Conservation (phyloP, 2,113 vertebrate genomes). For the Pseudorhombus dupliciocellatus region DNA sequence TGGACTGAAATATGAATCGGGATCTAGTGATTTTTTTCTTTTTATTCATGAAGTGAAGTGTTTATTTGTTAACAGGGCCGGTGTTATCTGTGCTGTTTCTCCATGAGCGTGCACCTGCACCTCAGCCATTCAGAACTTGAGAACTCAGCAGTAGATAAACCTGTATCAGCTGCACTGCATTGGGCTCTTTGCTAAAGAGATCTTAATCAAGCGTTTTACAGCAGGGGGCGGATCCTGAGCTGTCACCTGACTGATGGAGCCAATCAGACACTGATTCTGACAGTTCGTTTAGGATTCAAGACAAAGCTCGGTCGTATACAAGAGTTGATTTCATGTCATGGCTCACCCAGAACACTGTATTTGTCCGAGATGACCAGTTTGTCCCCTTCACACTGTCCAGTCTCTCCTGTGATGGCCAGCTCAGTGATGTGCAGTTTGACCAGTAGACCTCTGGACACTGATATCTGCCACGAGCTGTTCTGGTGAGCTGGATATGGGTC, state of each 20-base stretch:
- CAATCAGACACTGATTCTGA: no score
- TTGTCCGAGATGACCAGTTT: constrained; percentile 69
- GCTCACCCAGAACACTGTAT: constrained; percentile 75
- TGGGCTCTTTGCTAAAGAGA: constrained; percentile 46
- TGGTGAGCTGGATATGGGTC: constrained; percentile 76
- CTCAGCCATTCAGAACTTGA: constrained; percentile 57
- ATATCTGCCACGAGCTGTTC: constrained; percentile 76
- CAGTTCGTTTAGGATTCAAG: background rate
- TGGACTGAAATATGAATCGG: no score
- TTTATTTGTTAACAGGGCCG: background rate
- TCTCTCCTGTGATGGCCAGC: constrained; percentile 74
- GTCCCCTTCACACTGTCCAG: constrained; percentile 75
- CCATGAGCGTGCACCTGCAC: constrained; percentile 14
- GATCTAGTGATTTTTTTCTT: no score
- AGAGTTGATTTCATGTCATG: background rate
- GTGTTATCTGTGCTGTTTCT: constrained; percentile 7
- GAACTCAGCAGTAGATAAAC: constrained; percentile 63
- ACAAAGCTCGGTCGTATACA: background rate
- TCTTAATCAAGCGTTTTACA: constrained; percentile 64
- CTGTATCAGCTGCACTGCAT: constrained; percentile 60
- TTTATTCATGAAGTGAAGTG: background rate
- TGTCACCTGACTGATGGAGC: background rate
- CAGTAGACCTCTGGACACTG: constrained; percentile 70
- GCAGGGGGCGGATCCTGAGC: constrained; percentile 20
- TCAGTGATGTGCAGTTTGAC: constrained; percentile 77